Percentiles rank a stretch among this genome's conserved stretches.
Evolutionary conservation across 53 echinoderm and acorn worm species (phyloP).

Genomic region (Holothuria leucospilota): DNA sequence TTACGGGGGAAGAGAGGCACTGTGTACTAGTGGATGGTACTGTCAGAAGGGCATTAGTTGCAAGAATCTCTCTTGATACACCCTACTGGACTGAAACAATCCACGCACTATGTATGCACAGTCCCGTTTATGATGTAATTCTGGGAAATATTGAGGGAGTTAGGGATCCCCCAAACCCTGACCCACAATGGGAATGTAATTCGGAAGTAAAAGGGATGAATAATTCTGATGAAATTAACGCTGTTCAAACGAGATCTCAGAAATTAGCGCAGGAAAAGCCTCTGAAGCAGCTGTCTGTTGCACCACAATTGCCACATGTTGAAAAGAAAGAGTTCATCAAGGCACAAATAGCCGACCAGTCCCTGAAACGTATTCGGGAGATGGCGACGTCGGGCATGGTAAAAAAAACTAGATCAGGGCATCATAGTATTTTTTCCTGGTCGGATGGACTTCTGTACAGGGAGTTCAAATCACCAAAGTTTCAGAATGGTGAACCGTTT

Average conservation of each 20-base stretch:
- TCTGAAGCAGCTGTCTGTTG: constrained; percentile 40
- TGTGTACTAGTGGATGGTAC: constrained; percentile 57
- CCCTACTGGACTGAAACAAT: constrained; percentile 44
- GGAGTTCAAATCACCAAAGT: constrained; percentile 29
- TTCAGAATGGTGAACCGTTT: not conserved
- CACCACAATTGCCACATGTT: constrained; percentile 10
- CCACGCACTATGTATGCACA: constrained; percentile 54
- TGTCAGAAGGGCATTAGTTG: constrained; percentile 32
- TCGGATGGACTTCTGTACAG: constrained; percentile 21
- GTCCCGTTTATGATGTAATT: constrained; percentile 61
- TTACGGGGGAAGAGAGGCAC: constrained; percentile 39
- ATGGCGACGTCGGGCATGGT: not conserved
- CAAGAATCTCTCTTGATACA: constrained; percentile 24
- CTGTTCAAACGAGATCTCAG: constrained; percentile 49
- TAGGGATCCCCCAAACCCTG: constrained; percentile 16
- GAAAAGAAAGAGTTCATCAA: not conserved
- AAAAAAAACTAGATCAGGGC: not conserved
- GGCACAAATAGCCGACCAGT: constrained; percentile 4
- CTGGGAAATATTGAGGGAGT: constrained; percentile 40
- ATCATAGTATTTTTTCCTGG: not conserved
- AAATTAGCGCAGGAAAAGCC: too few species aligned
- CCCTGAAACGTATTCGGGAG: constrained; percentile 4
- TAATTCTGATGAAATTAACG: constrained; percentile 3
- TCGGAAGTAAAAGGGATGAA: not conserved
- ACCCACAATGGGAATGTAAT: constrained; percentile 14